Base-by-base conservation (phyloP, 1,140 invertebrate genomes). In the Stegodyphus dumicola region DNA sequence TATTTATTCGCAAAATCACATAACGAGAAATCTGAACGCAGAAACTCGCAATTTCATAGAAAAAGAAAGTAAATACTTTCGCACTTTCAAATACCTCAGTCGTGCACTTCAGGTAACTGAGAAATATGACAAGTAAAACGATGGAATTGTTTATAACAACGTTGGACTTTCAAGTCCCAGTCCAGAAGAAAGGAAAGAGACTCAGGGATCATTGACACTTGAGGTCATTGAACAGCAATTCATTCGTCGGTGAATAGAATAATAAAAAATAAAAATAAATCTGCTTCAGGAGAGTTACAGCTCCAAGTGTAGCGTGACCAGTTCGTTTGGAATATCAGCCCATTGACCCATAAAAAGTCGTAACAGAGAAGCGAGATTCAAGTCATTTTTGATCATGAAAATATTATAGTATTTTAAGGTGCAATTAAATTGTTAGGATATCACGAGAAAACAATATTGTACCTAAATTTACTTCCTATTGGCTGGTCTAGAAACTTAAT, bases 231-330 rank as follows among this genome's bases (percentile, higher is more conserved):
- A 67, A 67, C 65, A 67, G 65, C 11, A 9, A 60, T 60, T 60
- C 49, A 54, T 53, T 60, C 73, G 60, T 17, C 54, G 54, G 56
- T 15, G 75, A 77, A 77, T 60, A 64, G 64, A 33, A 60, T 66
- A 77, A 60, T 65, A 18, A 18, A 65, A 65, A 18, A 77, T 49
- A 77, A 60, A 77, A 77, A 77, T 60, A 56, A 75, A 75, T 75
- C 73, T 53, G 53, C 73, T 71, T 71, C 56, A 60, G 18, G n/a
- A 52, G 73, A 76, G 75, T 60, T 66, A 33, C 33, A 33, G 33
- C 33, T 33, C 73, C 75, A 65, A 77, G 56, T 77, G 75, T 77
- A 77, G 75, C 75, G 75, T 77, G 74, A 76, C 74, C 73, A 56
- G 51, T 54, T 53, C 52, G 73, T 53, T 71, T 49, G 70, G 70